Evolutionary conservation across 2,113 vertebrate genomes (phyloP).

Genomic region (Pandion haliaetus): DNA sequence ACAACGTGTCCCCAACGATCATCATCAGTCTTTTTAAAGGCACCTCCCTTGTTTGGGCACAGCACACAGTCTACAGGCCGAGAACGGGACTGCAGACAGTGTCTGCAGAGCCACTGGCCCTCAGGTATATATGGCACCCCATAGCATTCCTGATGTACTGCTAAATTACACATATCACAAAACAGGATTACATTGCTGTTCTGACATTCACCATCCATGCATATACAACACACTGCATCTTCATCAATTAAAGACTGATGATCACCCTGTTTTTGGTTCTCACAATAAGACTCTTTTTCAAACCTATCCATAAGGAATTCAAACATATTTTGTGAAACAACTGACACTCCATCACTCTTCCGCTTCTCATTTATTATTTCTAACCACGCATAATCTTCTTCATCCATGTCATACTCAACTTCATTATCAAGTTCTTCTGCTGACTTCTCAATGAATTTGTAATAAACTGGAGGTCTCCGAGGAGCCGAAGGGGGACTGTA

Average conservation of each 20-base stretch:
- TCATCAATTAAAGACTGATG: conserved; percentile 88
- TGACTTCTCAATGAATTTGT: conserved; percentile 89
- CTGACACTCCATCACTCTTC: conserved; percentile 85
- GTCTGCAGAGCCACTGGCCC: conserved; percentile 96
- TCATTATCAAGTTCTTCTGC: conserved; percentile 94
- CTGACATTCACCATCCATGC: conserved; percentile 94
- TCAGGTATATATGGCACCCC: conserved; percentile 98
- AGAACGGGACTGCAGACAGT: conserved; percentile 89
- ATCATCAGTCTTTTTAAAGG: conserved; percentile 96
- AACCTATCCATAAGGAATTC: conserved; percentile 97
- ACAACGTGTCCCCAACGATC: conserved; percentile 97
- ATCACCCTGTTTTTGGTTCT: conserved; percentile 88
- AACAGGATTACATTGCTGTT: conserved; percentile 97
- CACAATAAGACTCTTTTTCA: conserved; percentile 91
- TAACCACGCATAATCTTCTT: conserved; percentile 96
- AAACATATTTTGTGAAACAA: conserved; percentile 92
- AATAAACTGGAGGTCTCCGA: conserved; percentile 82
- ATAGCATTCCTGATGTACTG: conserved; percentile 98
- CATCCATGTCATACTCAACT: conserved; percentile 98
- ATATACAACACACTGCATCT: conserved; percentile 95
- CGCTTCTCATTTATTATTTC: conserved; percentile 93
- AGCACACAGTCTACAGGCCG: conserved; percentile 90
- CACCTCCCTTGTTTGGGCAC: conserved; percentile 94
- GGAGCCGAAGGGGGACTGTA: conserved; percentile 93
- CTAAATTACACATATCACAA: conserved; percentile 93